Base-by-base conservation (phyloP, 2,113 vertebrate genomes). In the Elaphurus davidianus region DNA sequence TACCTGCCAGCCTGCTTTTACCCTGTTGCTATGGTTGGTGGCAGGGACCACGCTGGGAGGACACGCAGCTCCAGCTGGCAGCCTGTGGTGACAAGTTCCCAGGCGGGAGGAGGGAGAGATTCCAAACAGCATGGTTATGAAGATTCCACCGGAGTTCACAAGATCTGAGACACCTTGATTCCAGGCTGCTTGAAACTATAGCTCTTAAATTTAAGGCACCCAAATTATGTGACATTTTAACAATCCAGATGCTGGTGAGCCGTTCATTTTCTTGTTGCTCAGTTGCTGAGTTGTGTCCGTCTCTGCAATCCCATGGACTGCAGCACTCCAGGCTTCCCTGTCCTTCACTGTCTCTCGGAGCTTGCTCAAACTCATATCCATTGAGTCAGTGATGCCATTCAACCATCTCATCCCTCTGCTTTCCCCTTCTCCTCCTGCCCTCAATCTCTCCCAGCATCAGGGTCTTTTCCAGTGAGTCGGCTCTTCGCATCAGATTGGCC, bases 151-250 rank as follows among this genome's bases (percentile, higher is more conserved):
- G 0, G 4, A 4, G 27, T 74, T 16, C 11, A 21, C 52, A 47
- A 88, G 47, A 33, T 8, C 27, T 2, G 57, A 16, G 19, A 5
- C 30, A 15, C 67, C 47, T 94, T 88, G 16, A 9, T 21, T 71
- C 86, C 1, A 0, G 36, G 55, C 28, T 4, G 43, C 28, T 3
- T 21, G 91, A 36, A 45, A 64, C 27, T 5, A 0, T 0, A 14
- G 62, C 45, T 95, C 40, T 85, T 50, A 33, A 40, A 2, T 30
- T 3, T 17, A 52, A 93, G 91, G n/a, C 45, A 1, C 19, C 1
- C 0, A 2, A 3, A 47, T 60, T 90, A 33, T 2, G 52, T 60
- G 88, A 33, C 60, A 6, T 86, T 54, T 82, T 62, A 17, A 79
- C 91, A 43, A 13, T 91, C 50, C 67, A 84, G 91, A 6, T 30